Percentiles rank a stretch among this genome's conserved stretches.
Evolutionary conservation across 2,113 vertebrate species (phyloP).

Genomic region (Oxygymnocypris stewartii): DNA sequence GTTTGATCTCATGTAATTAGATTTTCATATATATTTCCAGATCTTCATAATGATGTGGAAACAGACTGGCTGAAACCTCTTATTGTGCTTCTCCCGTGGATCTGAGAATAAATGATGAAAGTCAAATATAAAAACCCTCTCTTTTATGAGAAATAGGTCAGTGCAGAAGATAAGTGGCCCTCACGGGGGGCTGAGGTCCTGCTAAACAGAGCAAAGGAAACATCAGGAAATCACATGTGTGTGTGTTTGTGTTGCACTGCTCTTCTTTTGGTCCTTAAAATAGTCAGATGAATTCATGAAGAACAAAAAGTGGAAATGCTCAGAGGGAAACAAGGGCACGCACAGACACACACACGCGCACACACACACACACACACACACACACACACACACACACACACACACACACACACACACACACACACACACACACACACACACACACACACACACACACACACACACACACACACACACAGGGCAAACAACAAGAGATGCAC

Average conservation of each 20-base stretch:
- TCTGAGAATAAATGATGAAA: neutral
- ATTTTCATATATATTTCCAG: constrained; percentile 32
- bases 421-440: too few species aligned
- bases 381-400: too few species aligned
- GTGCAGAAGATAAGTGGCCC: constrained; percentile 22
- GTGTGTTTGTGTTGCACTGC: neutral
- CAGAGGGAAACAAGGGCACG: neutral
- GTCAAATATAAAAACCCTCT: neutral
- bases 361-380: too few species aligned
- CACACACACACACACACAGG: neutral
- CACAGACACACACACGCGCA: too few species aligned
- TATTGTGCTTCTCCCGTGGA: neutral
- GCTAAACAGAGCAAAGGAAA: constrained; percentile 13
- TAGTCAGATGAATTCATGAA: constrained; percentile 19
- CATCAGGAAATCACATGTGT: neutral
- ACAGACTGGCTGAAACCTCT: neutral
- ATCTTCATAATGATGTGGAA: neutral
- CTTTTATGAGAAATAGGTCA: constrained; percentile 15
- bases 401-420: too few species aligned
- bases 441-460: neutral
- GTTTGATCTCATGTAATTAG: constrained; percentile 43
- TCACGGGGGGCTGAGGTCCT: constrained; percentile 17
- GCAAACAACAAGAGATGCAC: neutral
- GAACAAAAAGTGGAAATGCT: constrained; percentile 26
- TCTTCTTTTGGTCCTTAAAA: constrained; percentile 17